Evolutionary conservation across 2,797 vertebrate genomes (phyloP).

Genomic region (Lithobates pipiens): DNA sequence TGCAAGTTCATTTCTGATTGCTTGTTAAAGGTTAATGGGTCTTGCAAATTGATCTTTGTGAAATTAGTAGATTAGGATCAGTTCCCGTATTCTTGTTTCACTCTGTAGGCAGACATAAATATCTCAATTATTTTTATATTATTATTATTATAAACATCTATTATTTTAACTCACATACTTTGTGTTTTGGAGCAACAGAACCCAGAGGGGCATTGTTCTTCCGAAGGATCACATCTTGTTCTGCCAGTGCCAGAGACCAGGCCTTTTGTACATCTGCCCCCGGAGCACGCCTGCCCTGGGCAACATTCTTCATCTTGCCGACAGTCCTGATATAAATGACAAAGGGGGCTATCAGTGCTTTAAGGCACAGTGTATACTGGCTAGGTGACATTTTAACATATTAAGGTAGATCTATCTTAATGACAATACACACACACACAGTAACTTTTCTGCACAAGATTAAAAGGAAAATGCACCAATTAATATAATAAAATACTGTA

Average conservation of each 20-base stretch:
- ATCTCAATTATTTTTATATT: too few species aligned
- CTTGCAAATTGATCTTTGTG: too few species aligned
- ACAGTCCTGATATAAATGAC: constrained; percentile 41
- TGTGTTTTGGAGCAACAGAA: constrained; percentile 52
- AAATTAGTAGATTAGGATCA: too few species aligned
- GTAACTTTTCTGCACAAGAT: too few species aligned
- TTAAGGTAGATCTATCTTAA: background rate
- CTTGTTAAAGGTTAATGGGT: too few species aligned
- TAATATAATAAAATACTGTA: too few species aligned
- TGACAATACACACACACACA: background rate
- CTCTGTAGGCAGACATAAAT: too few species aligned
- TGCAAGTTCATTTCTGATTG: too few species aligned
- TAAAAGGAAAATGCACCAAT: too few species aligned
- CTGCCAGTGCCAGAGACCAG: constrained; percentile 19
- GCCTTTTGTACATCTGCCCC: constrained; percentile 45
- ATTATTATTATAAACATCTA: too few species aligned
- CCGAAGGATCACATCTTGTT: constrained; percentile 49
- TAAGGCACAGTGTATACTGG: constrained; percentile 13
- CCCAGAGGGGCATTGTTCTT: constrained; percentile 42
- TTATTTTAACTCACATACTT: constrained; percentile 22
- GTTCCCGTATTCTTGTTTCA: too few species aligned
- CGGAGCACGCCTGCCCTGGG: constrained; percentile 31
- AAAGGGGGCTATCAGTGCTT: background rate
- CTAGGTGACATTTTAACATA: constrained; percentile 1
- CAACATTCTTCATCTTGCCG: constrained; percentile 52